These are phyloP conservation scores for Amphiura filiformis DNA, from an alignment of 35 echinoderm and acorn worm genomes.

Conservation along the genomic window DNA sequence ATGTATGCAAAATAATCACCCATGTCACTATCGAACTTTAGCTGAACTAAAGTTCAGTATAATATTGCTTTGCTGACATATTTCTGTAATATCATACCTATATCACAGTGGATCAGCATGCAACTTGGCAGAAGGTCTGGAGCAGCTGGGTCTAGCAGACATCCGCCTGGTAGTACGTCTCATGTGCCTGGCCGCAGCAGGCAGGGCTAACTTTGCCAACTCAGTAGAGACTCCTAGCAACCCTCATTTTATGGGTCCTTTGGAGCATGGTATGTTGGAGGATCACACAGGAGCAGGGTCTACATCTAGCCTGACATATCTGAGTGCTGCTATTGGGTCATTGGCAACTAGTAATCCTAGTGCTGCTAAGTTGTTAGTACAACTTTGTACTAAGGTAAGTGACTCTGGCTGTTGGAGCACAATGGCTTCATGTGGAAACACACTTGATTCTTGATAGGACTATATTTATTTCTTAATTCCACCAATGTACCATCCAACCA, in stretches of 20 bases:
- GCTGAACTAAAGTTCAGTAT: too few relatives aligned
- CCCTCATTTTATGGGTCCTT: background rate
- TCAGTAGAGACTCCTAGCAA: conserved; percentile 21
- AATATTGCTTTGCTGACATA: too few relatives aligned
- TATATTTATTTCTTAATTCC: too few relatives aligned
- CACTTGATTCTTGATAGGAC: too few relatives aligned
- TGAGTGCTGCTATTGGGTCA: conserved; percentile 90
- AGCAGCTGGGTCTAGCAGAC: conserved; percentile 72
- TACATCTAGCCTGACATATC: conserved; percentile 74
- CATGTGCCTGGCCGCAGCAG: conserved; percentile 92
- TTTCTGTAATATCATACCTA: too few relatives aligned
- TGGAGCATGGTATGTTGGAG: background rate
- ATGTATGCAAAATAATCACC: too few relatives aligned
- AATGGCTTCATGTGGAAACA: too few relatives aligned
- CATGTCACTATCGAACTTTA: too few relatives aligned
- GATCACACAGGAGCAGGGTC: background rate
- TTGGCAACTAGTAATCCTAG: conserved; percentile 70
- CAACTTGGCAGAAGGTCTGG: conserved; percentile 83
- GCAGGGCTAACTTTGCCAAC: conserved; percentile 78
- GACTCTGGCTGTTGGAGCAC: background rate
- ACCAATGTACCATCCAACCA: too few relatives aligned
- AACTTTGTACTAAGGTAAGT: conserved; percentile 93
- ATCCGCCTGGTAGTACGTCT: conserved; percentile 88
- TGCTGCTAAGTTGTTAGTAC: conserved; percentile 88
- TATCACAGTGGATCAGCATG: conserved; percentile 95